phyloP scores from a whole-genome alignment of 2,797 vertebrate genomes.

The Sebastes steindachneri region DNA sequence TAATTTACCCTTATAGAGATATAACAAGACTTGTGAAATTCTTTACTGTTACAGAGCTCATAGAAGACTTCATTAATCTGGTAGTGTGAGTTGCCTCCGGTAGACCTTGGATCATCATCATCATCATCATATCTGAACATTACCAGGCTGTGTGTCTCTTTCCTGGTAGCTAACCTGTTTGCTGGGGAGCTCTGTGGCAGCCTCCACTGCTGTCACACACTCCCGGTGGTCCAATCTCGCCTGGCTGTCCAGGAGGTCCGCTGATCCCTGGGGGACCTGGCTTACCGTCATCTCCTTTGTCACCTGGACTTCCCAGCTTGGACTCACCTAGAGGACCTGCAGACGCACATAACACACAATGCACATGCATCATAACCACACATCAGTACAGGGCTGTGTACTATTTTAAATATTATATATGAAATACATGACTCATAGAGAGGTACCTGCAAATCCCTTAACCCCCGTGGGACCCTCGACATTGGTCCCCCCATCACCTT shows the following conservation, averaged over 20 bases:
- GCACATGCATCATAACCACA: background rate
- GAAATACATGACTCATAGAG: background rate
- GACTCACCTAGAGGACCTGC: slow-evolving; percentile 82
- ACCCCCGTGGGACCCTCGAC: slow-evolving; percentile 77
- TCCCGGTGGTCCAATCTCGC: slow-evolving; percentile 83
- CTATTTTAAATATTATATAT: background rate
- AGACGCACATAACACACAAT: slow-evolving; percentile 5
- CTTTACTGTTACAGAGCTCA: background rate
- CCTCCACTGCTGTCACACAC: slow-evolving; percentile 84
- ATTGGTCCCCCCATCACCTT: slow-evolving; percentile 75
- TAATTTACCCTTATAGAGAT: background rate
- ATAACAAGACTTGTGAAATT: background rate
- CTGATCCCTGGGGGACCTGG: slow-evolving; percentile 66
- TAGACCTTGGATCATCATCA: background rate
- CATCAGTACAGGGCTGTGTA: background rate
- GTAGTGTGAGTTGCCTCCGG: background rate
- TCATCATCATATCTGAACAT: background rate
- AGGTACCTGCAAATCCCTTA: slow-evolving; percentile 82
- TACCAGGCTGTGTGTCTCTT: background rate
- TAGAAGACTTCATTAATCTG: background rate
- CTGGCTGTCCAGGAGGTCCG: slow-evolving; percentile 76
- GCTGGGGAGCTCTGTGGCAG: slow-evolving; percentile 66
- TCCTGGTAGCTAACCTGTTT: slow-evolving; percentile 70
- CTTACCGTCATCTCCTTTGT: slow-evolving; percentile 78
- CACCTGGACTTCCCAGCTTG: slow-evolving; percentile 74